A percentile compares a stretch with the other conserved stretches of the same genome.
Conservation (phyloP, 2,113 vertebrate species). For the Zapornia atra region DNA sequence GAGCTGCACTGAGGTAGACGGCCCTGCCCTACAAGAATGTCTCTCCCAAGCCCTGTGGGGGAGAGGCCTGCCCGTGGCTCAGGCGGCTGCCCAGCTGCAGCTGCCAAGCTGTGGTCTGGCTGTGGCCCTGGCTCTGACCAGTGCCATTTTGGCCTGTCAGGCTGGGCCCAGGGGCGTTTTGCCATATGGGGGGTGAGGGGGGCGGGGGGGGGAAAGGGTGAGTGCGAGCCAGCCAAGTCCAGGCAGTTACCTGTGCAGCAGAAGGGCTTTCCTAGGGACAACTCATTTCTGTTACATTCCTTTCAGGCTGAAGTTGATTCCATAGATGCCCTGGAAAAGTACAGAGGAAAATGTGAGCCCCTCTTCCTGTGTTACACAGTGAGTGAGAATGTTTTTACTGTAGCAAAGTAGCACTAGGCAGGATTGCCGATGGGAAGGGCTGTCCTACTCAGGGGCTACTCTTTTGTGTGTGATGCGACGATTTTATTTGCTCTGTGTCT, state of each 20-base stretch:
- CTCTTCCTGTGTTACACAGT: slow-evolving; percentile 92
- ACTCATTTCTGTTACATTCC: background rate
- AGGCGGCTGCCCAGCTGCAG: background rate
- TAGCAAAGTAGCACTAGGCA: background rate
- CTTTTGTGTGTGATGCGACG: background rate
- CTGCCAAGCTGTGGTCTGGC: background rate
- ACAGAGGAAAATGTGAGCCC: slow-evolving; percentile 90
- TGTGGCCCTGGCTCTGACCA: background rate
- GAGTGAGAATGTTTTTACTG: slow-evolving; percentile 60
- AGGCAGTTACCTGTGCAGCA: background rate
- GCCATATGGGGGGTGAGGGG: rapidly evolving
- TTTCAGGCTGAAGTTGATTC: slow-evolving; percentile 89
- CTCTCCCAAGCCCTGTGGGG: background rate
- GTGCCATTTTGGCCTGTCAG: background rate
- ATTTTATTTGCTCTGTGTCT: background rate
- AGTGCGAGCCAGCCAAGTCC: background rate
- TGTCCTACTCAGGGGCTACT: background rate
- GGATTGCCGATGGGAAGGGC: background rate
- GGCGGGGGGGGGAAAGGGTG: too few species aligned
- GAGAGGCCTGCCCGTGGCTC: background rate
- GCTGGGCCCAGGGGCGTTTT: background rate
- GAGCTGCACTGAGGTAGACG: background rate
- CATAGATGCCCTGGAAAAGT: slow-evolving; percentile 85
- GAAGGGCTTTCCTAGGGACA: background rate
- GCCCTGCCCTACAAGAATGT: background rate